phyloP scores from a whole-genome alignment of 2,888 invertebrate species.

The Mylabris sibirica region DNA sequence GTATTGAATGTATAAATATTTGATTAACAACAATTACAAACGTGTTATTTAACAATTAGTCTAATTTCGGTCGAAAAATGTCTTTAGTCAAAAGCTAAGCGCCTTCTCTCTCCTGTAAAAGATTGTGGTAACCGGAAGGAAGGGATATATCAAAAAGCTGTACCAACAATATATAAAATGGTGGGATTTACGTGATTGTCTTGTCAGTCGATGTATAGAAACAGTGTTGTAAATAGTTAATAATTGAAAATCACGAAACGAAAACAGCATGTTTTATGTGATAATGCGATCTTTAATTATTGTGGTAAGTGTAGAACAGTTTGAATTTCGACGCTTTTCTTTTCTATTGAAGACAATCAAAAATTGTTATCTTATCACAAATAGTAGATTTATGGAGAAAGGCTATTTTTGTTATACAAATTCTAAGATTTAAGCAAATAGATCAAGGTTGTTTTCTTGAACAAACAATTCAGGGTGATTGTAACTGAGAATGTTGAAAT shows the following conservation, averaged over 20 bases:
- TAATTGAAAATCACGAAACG: not conserved
- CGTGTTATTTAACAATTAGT: no score
- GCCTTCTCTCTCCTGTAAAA: no score
- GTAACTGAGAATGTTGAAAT: not conserved
- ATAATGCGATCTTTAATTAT: slow-evolving; percentile 26
- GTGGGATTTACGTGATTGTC: slow-evolving; percentile 23
- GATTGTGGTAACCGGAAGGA: slow-evolving; percentile 21
- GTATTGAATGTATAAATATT: no score
- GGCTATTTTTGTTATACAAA: not conserved
- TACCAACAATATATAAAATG: slow-evolving; percentile 23
- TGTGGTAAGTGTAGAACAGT: slow-evolving; percentile 23
- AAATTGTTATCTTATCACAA: not conserved
- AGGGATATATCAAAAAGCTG: slow-evolving; percentile 8
- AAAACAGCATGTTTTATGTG: slow-evolving; percentile 17
- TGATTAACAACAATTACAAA: no score
- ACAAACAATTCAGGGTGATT: not conserved
- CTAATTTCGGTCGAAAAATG: no score
- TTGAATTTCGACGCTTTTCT: not conserved
- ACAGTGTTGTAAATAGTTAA: slow-evolving; percentile 19
- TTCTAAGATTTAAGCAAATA: no score
- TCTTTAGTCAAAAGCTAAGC: no score
- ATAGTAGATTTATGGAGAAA: slow-evolving; percentile 3
- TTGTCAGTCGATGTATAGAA: slow-evolving; percentile 24
- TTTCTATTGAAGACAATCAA: slow-evolving; percentile 7
- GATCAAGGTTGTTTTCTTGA: not conserved